phyloP scores from a whole-genome alignment of 2,797 vertebrate genomes.

The Gallinago solitaria region DNA sequence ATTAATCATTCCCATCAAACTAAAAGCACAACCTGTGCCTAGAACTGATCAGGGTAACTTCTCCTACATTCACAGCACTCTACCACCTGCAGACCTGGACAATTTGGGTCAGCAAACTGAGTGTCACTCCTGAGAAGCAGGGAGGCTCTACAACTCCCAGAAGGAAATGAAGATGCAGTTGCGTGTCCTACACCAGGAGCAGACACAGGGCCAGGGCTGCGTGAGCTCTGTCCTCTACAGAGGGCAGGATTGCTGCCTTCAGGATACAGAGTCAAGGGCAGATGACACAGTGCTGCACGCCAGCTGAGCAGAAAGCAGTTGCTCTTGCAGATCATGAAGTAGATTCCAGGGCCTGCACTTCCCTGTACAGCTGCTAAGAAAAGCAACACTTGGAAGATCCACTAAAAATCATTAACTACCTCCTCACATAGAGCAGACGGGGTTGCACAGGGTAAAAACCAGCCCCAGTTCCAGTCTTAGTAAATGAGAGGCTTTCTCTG shows the following conservation, averaged over 20 bases:
- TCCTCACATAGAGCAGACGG: not conserved
- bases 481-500: not conserved
- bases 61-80: not conserved
- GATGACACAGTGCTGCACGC: not conserved
- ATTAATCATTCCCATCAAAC: not conserved
- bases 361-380: not conserved
- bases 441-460: not conserved
- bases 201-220: fast-evolving
- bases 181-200: fast-evolving
- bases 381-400: not conserved
- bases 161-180: not conserved
- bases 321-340: not conserved
- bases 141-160: not conserved
- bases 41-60: not conserved
- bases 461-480: not conserved
- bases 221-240: not conserved
- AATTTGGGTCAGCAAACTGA: not conserved
- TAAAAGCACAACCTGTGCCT: not conserved
- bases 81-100: not conserved
- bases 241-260: not conserved
- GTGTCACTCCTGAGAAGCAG: not conserved
- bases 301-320: not conserved
- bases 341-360: not conserved
- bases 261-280: not conserved
- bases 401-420: not conserved